Base-by-base conservation (phyloP, 37 sponge, comb jelly and placozoan genomes). In the Cliona cf. orientalis region DNA sequence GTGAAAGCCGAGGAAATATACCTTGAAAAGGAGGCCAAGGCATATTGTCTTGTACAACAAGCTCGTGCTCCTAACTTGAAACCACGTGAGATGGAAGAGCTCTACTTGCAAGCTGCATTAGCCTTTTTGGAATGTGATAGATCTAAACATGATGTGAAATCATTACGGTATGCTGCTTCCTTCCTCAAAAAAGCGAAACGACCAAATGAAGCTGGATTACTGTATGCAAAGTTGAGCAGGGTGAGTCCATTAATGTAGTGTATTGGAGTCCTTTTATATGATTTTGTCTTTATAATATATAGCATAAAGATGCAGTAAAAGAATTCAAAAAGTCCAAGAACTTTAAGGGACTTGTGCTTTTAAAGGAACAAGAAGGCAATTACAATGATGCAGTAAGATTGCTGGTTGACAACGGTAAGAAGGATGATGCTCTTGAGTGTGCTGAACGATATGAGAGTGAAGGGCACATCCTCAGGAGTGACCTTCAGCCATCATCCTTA, bases 131-230 rank as follows among this genome's bases (percentile, higher is more conserved):
- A 88, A 40, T 72, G 85, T 88, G 84, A 71, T 33, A 34, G 35
- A 25, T 42, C 31, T 42, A 38, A 78, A 42, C 65, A 84, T 42
- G 42, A 61, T 19, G 28, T 28, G 35, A 79, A 58, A 31, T 46
- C 37, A 21, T 56, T 90, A 35, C 23, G 36, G 33, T 37, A 80
- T 68, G 92, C 92, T 40, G 92, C 84, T 5, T 69, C 70, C 7
- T 92, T 84, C 38, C 76, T 92, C 5, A 56, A 70, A 29, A 92
- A 83, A 43, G 84, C 71, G 35, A 76, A 74, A 40, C 25, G 74
- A 41, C 46, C 66, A 39, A 28, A 45, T 29, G 45, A 60, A 34
- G 89, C 89, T 35, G 78, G 71, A 45, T 33, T 72, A 35, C 57
- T 92, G 21, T 74, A 53, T n/a, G 39, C 12, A 0, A 43, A 21